Evolutionary conservation across 2,888 invertebrate genomes (phyloP), one percentile per base, ranked within the genome.

Genomic region (Limnephilus lunatus): DNA sequence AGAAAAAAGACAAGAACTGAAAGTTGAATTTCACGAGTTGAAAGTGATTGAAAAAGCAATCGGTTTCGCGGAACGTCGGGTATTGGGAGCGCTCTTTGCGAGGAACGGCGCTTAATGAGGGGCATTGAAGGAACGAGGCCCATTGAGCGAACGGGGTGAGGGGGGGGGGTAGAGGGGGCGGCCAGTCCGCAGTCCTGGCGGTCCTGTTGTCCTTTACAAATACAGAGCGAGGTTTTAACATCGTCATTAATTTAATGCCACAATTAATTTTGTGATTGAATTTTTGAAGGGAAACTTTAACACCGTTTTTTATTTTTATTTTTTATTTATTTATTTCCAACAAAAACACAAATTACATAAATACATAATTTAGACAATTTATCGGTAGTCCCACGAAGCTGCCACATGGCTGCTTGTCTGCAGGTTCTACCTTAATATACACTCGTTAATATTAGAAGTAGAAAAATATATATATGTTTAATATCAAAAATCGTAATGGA

Each of bases 21-120:
- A 87, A 68, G 30, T 87, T 32, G 30, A 87, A 87, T 53, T 15
- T 30, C 48, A 87, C 68, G 87, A 87, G 30, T 87, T 87, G 31
- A 68, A 68, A 87, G 32, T 68, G 68, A 87, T 87, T 87, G 87
- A 87, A 68, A 87, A 87, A 87, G 87, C 87, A 87, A 87, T 87
- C 87, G 87, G 87, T 53, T 87, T 32, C 31, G 68, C 87, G 19
- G 85, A 44, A 39, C n/a, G 44, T 44, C 44, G 35, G 85, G 68
- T 68, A 68, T 68, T 68, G 68, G 85, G 31, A 39, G 39, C 85
- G 32, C 44, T 87, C 30, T 87, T 53, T 53, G 31, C 68, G 30
- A 53, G 87, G 53, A 87, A 68, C 87, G 68, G 7, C 19, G 32
- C 30, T 53, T 87, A 87, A 87, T 87, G 87, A 87, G 68, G 87